phyloP scores from a whole-genome alignment of 2,888 invertebrate species.

The Protodeltote pygarga region DNA sequence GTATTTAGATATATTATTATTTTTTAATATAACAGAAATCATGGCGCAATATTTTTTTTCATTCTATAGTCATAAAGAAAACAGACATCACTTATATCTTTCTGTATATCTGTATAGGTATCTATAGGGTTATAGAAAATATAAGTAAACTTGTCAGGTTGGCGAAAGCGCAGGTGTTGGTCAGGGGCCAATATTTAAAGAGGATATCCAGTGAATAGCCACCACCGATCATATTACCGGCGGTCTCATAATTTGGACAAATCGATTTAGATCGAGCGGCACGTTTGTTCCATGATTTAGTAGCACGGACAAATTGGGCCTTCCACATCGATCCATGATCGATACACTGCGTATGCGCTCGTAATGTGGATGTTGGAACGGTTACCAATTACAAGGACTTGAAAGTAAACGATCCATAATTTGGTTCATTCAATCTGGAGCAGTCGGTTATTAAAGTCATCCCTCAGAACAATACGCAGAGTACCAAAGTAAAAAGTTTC shows the following conservation, averaged over 20 bases:
- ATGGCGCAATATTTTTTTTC: too few species aligned
- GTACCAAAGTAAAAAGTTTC: too few species aligned
- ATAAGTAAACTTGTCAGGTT: conserved; percentile 31
- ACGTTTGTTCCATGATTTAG: conserved; percentile 84
- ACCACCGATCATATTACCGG: conserved; percentile 52
- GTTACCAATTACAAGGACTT: conserved; percentile 80
- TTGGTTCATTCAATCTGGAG: conserved; percentile 68
- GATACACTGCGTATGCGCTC: conserved; percentile 65
- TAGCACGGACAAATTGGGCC: conserved; percentile 81
- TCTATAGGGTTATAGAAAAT: too few species aligned
- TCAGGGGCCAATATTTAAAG: conserved; percentile 71
- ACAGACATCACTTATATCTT: too few species aligned
- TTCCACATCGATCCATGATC: conserved; percentile 61
- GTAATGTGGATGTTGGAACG: conserved; percentile 73
- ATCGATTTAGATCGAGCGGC: conserved; percentile 84
- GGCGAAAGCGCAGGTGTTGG: conserved; percentile 62
- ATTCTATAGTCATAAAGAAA: too few species aligned
- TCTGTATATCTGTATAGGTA: too few species aligned
- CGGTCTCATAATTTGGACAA: conserved; percentile 79
- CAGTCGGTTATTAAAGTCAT: conserved; percentile 58
- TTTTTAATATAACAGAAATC: too few species aligned
- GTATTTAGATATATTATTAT: too few species aligned
- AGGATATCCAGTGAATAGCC: conserved; percentile 54
- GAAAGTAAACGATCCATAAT: conserved; percentile 79
- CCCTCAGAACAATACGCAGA: too few species aligned